Evolutionary conservation across 2,797 vertebrate species (phyloP).

Genomic region (Cyclura pinguis): DNA sequence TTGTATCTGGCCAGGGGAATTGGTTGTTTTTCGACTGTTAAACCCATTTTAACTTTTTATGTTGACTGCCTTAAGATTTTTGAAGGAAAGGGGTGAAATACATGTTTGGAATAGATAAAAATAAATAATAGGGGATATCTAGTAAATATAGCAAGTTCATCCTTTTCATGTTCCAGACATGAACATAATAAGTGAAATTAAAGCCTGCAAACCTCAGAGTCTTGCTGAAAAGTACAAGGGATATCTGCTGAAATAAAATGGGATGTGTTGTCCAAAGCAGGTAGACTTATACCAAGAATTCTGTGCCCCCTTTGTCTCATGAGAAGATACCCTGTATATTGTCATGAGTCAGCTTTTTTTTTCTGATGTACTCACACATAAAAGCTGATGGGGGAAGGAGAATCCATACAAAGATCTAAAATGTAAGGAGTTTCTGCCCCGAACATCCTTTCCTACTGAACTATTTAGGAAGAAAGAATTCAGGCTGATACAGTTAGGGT

Average conservation of each 20-base stretch:
- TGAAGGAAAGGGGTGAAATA: background rate
- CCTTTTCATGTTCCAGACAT: background rate
- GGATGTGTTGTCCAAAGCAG: constrained; percentile 11
- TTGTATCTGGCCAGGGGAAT: background rate
- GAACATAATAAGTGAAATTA: background rate
- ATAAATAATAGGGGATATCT: background rate
- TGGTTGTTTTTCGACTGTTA: background rate
- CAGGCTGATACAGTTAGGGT: constrained; percentile 10
- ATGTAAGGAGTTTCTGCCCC: constrained; percentile 15
- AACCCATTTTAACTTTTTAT: background rate
- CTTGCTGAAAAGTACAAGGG: background rate
- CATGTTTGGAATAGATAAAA: too few relatives aligned
- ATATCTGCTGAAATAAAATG: constrained; percentile 35
- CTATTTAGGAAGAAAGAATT: constrained; percentile 21
- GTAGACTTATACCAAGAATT: constrained; percentile 32
- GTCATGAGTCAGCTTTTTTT: constrained; percentile 37
- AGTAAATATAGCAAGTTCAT: background rate
- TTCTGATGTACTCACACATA: background rate
- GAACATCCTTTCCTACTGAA: constrained; percentile 30
- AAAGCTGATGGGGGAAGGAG: constrained; percentile 22
- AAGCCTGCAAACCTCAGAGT: constrained; percentile 2
- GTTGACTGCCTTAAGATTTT: background rate
- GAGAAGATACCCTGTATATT: background rate
- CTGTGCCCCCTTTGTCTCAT: constrained; percentile 17
- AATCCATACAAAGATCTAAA: background rate